These are phyloP conservation scores for Siniperca chuatsi DNA, from an alignment of 2,113 vertebrate species.

Conservation along the genomic window DNA sequence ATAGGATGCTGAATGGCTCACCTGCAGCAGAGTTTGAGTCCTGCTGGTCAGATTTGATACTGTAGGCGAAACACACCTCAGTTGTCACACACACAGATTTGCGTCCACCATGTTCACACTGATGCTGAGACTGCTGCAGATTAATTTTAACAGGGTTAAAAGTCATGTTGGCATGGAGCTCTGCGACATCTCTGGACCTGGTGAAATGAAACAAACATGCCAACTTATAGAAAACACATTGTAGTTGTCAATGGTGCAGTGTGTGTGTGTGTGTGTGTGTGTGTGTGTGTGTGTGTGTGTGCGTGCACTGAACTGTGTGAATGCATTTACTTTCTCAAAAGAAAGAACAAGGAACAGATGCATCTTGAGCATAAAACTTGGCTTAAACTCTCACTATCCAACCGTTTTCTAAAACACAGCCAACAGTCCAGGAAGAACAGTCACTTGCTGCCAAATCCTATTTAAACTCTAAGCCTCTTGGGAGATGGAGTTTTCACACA, in stretches of 20 bases:
- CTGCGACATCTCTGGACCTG: conserved; percentile 96
- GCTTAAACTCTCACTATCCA: conserved; percentile 18
- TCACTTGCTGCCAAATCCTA: conserved; percentile 62
- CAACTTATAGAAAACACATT: not conserved
- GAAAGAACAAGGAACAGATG: conserved; percentile 41
- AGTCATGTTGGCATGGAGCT: conserved; percentile 89
- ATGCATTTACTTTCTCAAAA: conserved; percentile 24
- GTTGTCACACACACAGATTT: conserved; percentile 88
- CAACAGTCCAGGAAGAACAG: conserved; percentile 38
- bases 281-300: not conserved
- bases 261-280: not conserved
- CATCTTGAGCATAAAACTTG: conserved; percentile 33
- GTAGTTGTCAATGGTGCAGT: not conserved
- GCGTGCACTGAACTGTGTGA: not conserved
- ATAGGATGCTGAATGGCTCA: conserved; percentile 66
- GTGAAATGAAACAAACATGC: conserved; percentile 6
- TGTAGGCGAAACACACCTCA: conserved; percentile 88
- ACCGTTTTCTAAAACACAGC: conserved; percentile 45
- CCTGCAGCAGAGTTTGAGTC: conserved; percentile 59
- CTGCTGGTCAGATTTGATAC: conserved; percentile 87
- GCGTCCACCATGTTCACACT: conserved; percentile 84
- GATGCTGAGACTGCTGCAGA: conserved; percentile 91
- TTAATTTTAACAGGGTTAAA: conserved; percentile 92
- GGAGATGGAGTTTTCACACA: conserved; percentile 80
- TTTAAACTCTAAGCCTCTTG: conserved; percentile 67